Evolutionary conservation across 2,797 vertebrate species (phyloP).

Genomic region (Hapalemur alaotrensis): DNA sequence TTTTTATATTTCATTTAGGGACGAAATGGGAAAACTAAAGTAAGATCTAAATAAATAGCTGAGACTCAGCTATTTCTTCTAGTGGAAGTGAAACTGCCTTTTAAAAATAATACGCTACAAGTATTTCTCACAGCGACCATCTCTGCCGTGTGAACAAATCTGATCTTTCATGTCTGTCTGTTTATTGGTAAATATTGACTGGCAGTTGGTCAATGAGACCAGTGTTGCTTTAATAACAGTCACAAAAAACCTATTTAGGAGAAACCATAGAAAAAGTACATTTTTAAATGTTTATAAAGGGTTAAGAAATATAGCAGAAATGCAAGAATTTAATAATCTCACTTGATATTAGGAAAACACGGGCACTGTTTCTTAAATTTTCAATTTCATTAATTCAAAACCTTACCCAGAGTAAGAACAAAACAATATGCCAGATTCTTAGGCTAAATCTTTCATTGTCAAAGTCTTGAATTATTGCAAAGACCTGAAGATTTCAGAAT

Average conservation of each 20-base stretch:
- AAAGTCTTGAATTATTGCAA: constrained; percentile 70
- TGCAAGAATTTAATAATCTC: constrained; percentile 19
- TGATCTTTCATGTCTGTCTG: background rate
- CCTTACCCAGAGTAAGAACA: constrained; percentile 55
- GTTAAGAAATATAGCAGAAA: constrained; percentile 27
- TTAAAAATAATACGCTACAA: background rate
- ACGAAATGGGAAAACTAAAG: background rate
- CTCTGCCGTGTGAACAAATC: background rate
- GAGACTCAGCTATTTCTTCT: background rate
- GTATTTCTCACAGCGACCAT: background rate
- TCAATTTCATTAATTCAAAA: constrained; percentile 68
- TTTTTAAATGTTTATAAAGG: constrained; percentile 16
- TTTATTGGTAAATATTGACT: background rate
- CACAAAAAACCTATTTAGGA: background rate
- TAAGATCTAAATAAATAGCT: background rate
- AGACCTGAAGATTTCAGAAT: constrained; percentile 72
- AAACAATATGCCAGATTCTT: constrained; percentile 63
- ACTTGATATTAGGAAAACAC: constrained; percentile 44
- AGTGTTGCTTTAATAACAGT: background rate
- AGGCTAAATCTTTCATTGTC: constrained; percentile 76
- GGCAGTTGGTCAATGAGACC: background rate
- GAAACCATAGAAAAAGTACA: background rate
- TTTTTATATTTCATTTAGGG: background rate
- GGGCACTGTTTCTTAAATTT: constrained; percentile 58
- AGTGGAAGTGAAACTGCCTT: background rate